phyloP scores from a whole-genome alignment of 2,113 vertebrate genomes.

The Cichladusa arquata region DNA sequence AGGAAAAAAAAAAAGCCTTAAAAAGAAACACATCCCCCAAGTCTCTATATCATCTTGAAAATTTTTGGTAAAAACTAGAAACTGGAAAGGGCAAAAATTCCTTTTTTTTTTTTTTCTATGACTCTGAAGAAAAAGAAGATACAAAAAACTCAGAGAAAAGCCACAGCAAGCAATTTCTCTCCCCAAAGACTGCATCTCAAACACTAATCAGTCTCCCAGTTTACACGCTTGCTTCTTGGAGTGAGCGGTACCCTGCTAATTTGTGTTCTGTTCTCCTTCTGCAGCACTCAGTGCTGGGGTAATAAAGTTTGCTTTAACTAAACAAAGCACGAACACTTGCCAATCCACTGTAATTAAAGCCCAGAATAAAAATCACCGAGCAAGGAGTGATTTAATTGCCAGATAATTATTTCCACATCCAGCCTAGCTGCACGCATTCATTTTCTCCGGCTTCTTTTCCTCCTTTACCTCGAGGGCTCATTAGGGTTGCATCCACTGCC shows the following conservation, averaged over 20 bases:
- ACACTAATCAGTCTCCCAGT: not conserved
- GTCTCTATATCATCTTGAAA: not conserved
- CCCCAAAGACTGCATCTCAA: not conserved
- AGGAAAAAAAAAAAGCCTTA: not conserved
- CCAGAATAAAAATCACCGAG: slow-evolving; percentile 56
- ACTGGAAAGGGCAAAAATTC: not conserved
- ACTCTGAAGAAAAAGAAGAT: not conserved
- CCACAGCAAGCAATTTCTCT: not conserved
- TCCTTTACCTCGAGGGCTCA: slow-evolving; percentile 94
- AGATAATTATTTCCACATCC: slow-evolving; percentile 51
- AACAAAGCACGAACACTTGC: slow-evolving; percentile 58
- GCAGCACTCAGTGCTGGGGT: not conserved
- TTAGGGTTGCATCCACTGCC: slow-evolving; percentile 94
- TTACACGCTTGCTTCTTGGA: not conserved
- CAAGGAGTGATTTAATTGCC: slow-evolving; percentile 28
- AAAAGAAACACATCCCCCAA: not conserved
- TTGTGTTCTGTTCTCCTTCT: slow-evolving; percentile 40
- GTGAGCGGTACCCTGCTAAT: not conserved
- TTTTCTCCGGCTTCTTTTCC: not conserved
- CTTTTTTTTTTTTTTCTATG: not conserved
- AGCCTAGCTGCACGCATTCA: not conserved
- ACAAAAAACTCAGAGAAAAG: not conserved
- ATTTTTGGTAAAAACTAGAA: not conserved
- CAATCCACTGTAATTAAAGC: slow-evolving; percentile 49
- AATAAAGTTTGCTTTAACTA: slow-evolving; percentile 62